Base-by-base conservation (phyloP, 2,888 invertebrate species). In the Epinotia demarniana region DNA sequence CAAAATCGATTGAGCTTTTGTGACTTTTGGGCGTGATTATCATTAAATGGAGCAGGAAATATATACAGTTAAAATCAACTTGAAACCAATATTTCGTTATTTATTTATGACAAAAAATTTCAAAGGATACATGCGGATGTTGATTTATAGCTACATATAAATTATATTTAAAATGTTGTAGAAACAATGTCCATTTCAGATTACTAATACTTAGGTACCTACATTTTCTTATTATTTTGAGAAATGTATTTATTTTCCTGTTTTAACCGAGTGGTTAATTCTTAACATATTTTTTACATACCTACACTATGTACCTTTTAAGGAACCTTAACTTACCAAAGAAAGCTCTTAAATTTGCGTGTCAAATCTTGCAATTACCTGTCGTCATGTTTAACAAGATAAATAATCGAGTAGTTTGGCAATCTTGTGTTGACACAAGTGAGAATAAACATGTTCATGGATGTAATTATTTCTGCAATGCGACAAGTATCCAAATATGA, bases 341-440 rank as follows among this genome's bases (percentile, higher is more conserved):
- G 8, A 9, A 39, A 39, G n/a, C 18, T 27, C 23, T 27, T 27
- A 2, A 27, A 27, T 27, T 27, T 27, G 2, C 23, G 23, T 27
- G 23, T 27, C 23, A 53, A 53, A 33, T 27, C 3, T 19, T 19
- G 12, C 66, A 33, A 66, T 63, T 43, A 39, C 16, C 33, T 67
- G 60, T 60, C 27, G 60, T 60, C 60, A 33, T 67, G 60, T 61
- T 53, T 19, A 66, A 73, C 57, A 72, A 57, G 46, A 73, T 39
- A 60, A 66, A 60, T 60, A 12, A 18, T 19, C 18, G 19, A 61
- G 33, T 18, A 23, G 19, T 46, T 12, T 27, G 18, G n/a, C 43
- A 53, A 73, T 27, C 49, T 60, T 49, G 49, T 60, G 18, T 60
- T 53, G 60, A 67, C 19, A 61, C 19, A 27, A 66, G 53, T 18